These are phyloP conservation scores for Neoascia interrupta DNA, from an alignment of 2,888 invertebrate species.

Conservation along the genomic window DNA sequence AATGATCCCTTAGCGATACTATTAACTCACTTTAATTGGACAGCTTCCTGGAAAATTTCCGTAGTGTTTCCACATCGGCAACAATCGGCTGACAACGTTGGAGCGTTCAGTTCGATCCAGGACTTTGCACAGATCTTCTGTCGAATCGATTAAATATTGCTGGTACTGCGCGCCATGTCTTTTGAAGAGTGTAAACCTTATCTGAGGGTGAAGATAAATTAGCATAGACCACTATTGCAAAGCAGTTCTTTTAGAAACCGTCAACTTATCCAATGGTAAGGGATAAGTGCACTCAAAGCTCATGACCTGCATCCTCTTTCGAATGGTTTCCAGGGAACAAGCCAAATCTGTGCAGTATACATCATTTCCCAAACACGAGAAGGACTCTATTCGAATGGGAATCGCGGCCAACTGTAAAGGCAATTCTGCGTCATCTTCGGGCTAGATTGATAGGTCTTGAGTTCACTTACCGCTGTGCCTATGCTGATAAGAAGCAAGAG, in stretches of 20 bases:
- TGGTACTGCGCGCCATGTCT: slow-evolving; percentile 8
- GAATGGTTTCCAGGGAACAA: slow-evolving; percentile 47
- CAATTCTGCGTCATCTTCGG: not conserved
- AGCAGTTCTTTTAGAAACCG: slow-evolving; percentile 16
- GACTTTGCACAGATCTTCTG: slow-evolving; percentile 57
- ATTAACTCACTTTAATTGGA: slow-evolving; percentile 32
- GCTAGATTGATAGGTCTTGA: not conserved
- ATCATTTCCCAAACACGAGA: slow-evolving; percentile 22
- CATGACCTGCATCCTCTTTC: slow-evolving; percentile 54
- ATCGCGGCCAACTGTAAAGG: slow-evolving; percentile 27
- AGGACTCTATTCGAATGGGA: slow-evolving; percentile 42
- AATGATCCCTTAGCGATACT: not conserved
- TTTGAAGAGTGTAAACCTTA: slow-evolving; percentile 48
- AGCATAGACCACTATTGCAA: no score
- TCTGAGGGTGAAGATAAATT: no score
- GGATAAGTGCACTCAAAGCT: slow-evolving; percentile 44
- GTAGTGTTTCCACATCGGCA: slow-evolving; percentile 64
- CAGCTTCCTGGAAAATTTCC: slow-evolving; percentile 41
- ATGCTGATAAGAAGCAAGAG: slow-evolving; percentile 17
- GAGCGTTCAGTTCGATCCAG: slow-evolving; percentile 54
- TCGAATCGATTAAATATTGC: slow-evolving; percentile 41
- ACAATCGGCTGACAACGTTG: slow-evolving; percentile 50
- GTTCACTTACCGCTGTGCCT: slow-evolving; percentile 12
- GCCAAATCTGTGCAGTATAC: slow-evolving; percentile 24
- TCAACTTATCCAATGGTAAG: slow-evolving; percentile 21